Evolutionary conservation across 92 coral and sea anemone genomes (phyloP).

Genomic region (Isaurus tuberculatus): DNA sequence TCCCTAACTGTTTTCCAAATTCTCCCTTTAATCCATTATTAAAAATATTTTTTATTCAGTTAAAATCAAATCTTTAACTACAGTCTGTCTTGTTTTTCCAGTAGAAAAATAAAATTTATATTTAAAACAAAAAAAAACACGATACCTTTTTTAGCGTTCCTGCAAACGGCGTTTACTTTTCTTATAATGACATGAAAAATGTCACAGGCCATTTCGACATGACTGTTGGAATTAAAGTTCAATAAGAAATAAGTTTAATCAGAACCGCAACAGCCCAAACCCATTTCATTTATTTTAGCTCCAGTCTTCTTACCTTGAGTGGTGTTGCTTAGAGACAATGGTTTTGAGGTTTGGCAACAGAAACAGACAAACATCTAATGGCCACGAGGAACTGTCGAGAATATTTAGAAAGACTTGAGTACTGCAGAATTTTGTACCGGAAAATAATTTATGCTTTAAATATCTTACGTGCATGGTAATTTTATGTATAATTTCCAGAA

Average conservation of each 20-base stretch:
- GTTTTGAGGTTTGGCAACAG: slow-evolving; percentile 74
- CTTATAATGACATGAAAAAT: slow-evolving; percentile 68
- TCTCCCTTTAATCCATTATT: no score
- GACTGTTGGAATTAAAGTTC: slow-evolving; percentile 52
- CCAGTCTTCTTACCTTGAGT: slow-evolving; percentile 64
- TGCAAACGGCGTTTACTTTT: slow-evolving; percentile 66
- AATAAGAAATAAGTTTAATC: neutral
- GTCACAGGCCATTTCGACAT: slow-evolving; percentile 89
- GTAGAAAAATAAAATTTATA: neutral
- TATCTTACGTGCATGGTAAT: no score
- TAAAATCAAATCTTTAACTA: neutral
- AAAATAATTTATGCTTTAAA: no score
- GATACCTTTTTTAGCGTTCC: slow-evolving; percentile 72
- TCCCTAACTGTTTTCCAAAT: no score
- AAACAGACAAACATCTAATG: slow-evolving; percentile 72
- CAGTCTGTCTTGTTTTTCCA: neutral
- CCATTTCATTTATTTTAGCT: neutral
- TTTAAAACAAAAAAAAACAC: neutral
- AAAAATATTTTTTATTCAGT: neutral
- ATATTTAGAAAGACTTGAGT: no score
- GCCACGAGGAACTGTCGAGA: slow-evolving; percentile 74
- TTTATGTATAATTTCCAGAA: no score
- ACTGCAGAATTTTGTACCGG: no score
- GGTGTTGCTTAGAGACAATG: slow-evolving; percentile 72
- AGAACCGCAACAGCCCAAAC: neutral